Percentiles rank a stretch among this genome's conserved stretches.
Evolutionary conservation across 2,113 vertebrate species (phyloP).

Genomic region (Anhinga anhinga): DNA sequence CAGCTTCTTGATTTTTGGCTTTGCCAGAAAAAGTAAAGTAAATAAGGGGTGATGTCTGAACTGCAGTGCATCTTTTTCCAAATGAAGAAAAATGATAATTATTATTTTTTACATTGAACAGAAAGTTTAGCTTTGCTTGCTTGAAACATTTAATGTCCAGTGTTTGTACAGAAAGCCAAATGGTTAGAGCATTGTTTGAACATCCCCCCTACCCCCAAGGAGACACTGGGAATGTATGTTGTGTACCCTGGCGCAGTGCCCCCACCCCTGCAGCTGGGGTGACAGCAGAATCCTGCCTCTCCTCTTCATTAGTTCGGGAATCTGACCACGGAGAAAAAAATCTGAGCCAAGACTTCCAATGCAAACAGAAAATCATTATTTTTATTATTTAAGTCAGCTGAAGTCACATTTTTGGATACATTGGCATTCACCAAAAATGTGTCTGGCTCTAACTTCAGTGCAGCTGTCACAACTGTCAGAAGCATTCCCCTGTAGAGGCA

Average conservation of each 20-base stretch:
- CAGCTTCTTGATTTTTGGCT: neutral
- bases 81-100: neutral
- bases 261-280: neutral
- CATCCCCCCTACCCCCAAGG: fast-evolving
- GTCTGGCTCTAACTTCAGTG: neutral
- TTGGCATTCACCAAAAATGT: neutral
- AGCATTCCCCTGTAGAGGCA: neutral
- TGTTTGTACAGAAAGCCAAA: neutral
- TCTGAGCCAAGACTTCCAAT: neutral
- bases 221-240: neutral
- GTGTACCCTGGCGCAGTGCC: neutral
- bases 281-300: neutral
- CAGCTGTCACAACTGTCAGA: neutral
- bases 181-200: neutral
- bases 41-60: neutral
- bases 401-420: neutral
- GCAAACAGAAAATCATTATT: neutral
- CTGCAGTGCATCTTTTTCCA: neutral
- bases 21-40: neutral
- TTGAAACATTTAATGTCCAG: neutral
- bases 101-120: neutral
- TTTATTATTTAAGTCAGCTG: neutral
- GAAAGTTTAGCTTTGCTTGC: neutral
- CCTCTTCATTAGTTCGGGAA: neutral
- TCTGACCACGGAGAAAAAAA: neutral